Evolutionary conservation across 2,797 vertebrate genomes (phyloP), one percentile per base, ranked within the genome.

Genomic region (Peromyscus nudipes): DNA sequence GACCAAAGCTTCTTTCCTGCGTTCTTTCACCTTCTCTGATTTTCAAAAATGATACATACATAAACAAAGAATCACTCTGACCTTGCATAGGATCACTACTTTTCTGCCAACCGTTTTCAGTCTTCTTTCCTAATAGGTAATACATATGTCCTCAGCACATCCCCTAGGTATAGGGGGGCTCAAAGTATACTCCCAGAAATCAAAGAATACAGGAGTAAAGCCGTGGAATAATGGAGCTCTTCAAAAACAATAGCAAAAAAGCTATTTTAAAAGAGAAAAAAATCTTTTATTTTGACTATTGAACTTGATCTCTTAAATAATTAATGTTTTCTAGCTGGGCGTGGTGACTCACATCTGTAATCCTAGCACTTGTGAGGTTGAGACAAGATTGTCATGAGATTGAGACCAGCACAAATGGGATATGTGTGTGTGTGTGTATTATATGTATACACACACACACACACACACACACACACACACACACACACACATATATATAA

Each of bases 291-390:
- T 86, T 86, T 89, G 57, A 90, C 52, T 31, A 91, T 0, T 16
- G 14, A 83, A 77, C 34, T 89, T 90, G 62, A 81, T 81, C 76
- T 91, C 88, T 91, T 34, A 37, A 77, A 49, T 60, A 77, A 64
- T 23, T 60, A 29, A 55, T 75, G 19, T 77, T 89, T n/a, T 76
- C 31, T 52, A 79, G 31, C 40, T n/a, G 40, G 13, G 40, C 6
- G 40, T 77, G 43, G 40, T 77, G 7, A 13, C 29, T 49, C 13
- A 64, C 17, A 65, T 8, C 57, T 79, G 13, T 27, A 79, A 90
- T 77, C 13, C 75, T 43, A 64, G 21, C 34, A 52, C 23, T 25
- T 49, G 14, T 31, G 29, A 79, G 2, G 75, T 40, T 27, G 34
- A 79, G 34, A 25, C 23, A 16, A 27, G 40, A 90, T 37, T 89